Percentiles rank a stretch among this genome's conserved stretches.
Conservation (phyloP, 2,113 vertebrate genomes). For the Chloroceryle aenea region DNA sequence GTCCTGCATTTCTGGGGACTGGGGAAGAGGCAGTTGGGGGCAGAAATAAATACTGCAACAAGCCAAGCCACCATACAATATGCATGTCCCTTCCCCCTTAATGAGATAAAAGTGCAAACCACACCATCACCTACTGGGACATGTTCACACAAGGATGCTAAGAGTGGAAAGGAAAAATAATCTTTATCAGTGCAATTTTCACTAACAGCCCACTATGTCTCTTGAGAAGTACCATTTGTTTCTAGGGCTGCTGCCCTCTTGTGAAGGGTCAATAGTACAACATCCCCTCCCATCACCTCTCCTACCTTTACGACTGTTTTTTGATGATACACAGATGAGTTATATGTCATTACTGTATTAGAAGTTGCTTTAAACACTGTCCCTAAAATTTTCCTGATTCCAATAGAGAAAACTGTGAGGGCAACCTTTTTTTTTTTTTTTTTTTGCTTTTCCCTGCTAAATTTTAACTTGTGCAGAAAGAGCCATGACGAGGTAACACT, state of each 20-base stretch:
- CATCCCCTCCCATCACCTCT: background rate
- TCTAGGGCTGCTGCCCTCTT: background rate
- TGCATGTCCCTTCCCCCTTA: background rate
- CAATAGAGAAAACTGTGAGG: background rate
- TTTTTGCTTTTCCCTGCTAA: background rate
- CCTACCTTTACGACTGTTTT: background rate
- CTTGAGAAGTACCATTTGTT: background rate
- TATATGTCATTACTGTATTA: background rate
- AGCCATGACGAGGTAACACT: background rate
- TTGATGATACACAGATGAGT: background rate
- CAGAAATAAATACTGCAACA: background rate
- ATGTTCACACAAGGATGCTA: background rate
- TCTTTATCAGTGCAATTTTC: background rate
- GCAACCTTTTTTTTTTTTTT: background rate
- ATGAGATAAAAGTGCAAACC: background rate
- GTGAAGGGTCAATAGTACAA: background rate
- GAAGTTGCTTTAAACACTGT: background rate
- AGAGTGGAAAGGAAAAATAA: background rate
- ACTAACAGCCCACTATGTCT: accelerated
- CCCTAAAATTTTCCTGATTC: background rate
- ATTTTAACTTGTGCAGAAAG: background rate
- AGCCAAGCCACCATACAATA: accelerated
- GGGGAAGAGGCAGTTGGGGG: background rate
- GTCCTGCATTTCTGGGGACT: background rate
- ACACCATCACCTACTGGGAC: background rate